Conservation (phyloP, 2,888 invertebrate genomes). For the Prenolepis imparis region DNA sequence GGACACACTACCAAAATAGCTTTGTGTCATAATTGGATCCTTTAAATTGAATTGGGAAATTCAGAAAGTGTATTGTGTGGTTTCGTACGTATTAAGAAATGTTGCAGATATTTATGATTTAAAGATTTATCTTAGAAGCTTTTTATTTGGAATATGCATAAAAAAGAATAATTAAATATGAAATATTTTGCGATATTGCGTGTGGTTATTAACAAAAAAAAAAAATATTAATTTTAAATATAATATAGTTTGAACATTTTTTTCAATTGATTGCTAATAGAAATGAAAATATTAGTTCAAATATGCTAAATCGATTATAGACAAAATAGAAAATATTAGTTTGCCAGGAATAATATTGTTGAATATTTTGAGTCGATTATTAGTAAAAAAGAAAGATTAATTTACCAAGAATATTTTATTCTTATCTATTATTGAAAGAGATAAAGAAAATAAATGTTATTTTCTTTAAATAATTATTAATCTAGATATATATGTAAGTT, state of each 20-base stretch:
- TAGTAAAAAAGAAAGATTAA: neutral
- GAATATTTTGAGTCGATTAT: neutral
- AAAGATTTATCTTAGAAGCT: neutral
- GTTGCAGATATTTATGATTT: neutral
- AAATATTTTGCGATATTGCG: neutral
- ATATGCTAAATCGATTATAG: neutral
- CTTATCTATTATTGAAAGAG: neutral
- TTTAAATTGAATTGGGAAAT: conserved; percentile 28
- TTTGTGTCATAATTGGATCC: neutral
- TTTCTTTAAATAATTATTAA: neutral
- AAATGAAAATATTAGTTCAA: neutral
- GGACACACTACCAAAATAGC: conserved; percentile 77
- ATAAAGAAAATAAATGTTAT: neutral
- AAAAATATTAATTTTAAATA: neutral
- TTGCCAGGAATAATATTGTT: neutral
- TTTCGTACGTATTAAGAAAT: conserved; percentile 2
- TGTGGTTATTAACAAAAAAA: neutral
- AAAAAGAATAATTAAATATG: neutral
- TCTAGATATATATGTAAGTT: neutral
- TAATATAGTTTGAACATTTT: neutral
- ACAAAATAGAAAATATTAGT: neutral
- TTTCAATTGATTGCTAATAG: neutral
- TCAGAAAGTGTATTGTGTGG: neutral
- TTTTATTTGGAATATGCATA: neutral
- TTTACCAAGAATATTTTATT: neutral